phyloP scores from a whole-genome alignment of 2,113 vertebrate species.

The Boulengeromyrus knoepffleri region DNA sequence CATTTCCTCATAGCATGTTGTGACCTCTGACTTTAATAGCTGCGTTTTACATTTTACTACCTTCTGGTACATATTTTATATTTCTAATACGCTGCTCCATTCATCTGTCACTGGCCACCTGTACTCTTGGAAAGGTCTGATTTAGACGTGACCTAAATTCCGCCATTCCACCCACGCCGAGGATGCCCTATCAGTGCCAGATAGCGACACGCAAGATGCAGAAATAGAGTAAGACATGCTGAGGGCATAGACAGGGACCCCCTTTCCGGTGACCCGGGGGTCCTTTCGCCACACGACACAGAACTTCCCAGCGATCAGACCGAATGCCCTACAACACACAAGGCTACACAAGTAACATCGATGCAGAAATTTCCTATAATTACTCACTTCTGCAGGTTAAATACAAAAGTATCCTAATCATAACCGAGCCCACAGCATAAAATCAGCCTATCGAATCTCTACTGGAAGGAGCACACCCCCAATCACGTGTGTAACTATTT shows the following conservation, averaged over 20 bases:
- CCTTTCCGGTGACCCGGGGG: not conserved
- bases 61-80: not conserved
- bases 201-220: not conserved
- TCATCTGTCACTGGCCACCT: not conserved
- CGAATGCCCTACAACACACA: not conserved
- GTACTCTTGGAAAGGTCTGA: not conserved
- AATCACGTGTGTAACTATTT: not conserved
- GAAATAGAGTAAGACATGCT: not conserved
- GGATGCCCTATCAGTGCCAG: not conserved
- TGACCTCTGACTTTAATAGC: not conserved
- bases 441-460: not conserved
- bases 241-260: not conserved
- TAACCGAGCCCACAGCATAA: not conserved
- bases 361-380: not conserved
- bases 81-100: not conserved
- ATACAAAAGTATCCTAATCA: not conserved
- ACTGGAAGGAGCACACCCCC: slow-evolving; percentile 31
- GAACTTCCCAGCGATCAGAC: not conserved
- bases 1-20: not conserved
- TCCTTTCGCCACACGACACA: not conserved
- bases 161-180: not conserved
- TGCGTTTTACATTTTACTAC: not conserved
- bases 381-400: not conserved
- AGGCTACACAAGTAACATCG: not conserved
- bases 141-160: not conserved